Conservation (phyloP, 2,797 vertebrate genomes). For the Sardinella longiceps region DNA sequence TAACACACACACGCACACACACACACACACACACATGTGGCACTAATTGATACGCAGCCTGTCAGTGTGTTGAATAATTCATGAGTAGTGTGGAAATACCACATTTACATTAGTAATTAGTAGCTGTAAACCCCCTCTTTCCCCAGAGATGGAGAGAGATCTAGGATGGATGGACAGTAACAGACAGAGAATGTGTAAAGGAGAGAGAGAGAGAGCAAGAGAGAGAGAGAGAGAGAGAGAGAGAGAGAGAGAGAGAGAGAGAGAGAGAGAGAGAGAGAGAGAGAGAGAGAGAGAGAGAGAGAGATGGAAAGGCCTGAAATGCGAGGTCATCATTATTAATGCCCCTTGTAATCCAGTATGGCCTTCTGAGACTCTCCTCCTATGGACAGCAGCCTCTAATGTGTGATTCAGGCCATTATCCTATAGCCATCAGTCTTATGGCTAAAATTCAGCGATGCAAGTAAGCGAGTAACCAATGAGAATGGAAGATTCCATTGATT, state of each 20-base stretch:
- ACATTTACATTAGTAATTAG: conserved; percentile 72
- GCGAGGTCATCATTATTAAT: background rate
- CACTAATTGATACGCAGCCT: conserved; percentile 61
- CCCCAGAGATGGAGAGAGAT: conserved; percentile 41
- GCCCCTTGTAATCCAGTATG: background rate
- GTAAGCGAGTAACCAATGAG: no score
- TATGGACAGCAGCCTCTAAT: background rate
- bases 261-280: background rate
- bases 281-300: background rate
- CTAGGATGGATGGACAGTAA: conserved; percentile 1
- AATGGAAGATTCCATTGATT: no score
- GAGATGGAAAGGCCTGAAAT: background rate
- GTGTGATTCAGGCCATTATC: conserved; percentile 32
- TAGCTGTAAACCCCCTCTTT: conserved; percentile 35
- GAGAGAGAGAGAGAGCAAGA: conserved; percentile 30
- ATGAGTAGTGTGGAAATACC: conserved; percentile 69
- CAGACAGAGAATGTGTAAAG: conserved; percentile 37
- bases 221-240: background rate
- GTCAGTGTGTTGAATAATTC: conserved; percentile 63
- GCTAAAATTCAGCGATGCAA: no score
- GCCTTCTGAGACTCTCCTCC: background rate
- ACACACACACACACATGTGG: conserved; percentile 37
- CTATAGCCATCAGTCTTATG: conserved; percentile 34
- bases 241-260: background rate
- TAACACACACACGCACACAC: conserved; percentile 42